Evolutionary conservation across 2,113 vertebrate genomes (phyloP), one percentile per base, ranked within the genome.

Genomic region (Pteropus alecto): DNA sequence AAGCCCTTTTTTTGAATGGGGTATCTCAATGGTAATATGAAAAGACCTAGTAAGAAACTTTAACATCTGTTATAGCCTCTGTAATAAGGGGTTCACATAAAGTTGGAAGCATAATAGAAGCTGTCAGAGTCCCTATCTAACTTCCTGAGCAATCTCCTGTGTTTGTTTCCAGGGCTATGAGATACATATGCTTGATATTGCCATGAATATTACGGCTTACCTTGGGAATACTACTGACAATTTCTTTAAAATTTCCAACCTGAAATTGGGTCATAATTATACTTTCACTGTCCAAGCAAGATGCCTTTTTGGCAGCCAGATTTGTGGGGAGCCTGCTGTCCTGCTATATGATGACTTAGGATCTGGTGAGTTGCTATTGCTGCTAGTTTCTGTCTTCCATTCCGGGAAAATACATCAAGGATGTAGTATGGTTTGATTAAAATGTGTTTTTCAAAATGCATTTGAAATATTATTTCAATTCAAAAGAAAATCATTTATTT

Each of bases 221-320:
- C 98, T 99, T 5, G 99, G 99, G 38, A 99, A 99, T 96, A 99
- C 99, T 91, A 99, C 99, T 0, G 99, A 99, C 96, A 99, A 99
- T 26, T 99, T 99, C 99, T 99, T 99, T 98, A 99, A 99, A 88
- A 99, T 99, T 97, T 99, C 98, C 98, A 99, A 99, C 98, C 98
- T 99, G 98, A 98, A 99, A 96, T 60, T 98, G 12, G 99, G 99
- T 15, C 99, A 99, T 98, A 99, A 99, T 98, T 99, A 99, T 73
- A 99, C 99, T 0, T 99, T 99, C 98, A 99, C 97, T 0, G 99
- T 99, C 28, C 99, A 99, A 97, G 99, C 99, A 0, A 98, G 99
- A 51, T 99, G 99, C 88, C 98, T 99, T 71, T 98, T 99, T 2
- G 98, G 98, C 0, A 98, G 99, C 11, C 99, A 99, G 99, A 98